phyloP scores from a whole-genome alignment of 2,888 invertebrate genomes.

The Smittia sp. region DNA sequence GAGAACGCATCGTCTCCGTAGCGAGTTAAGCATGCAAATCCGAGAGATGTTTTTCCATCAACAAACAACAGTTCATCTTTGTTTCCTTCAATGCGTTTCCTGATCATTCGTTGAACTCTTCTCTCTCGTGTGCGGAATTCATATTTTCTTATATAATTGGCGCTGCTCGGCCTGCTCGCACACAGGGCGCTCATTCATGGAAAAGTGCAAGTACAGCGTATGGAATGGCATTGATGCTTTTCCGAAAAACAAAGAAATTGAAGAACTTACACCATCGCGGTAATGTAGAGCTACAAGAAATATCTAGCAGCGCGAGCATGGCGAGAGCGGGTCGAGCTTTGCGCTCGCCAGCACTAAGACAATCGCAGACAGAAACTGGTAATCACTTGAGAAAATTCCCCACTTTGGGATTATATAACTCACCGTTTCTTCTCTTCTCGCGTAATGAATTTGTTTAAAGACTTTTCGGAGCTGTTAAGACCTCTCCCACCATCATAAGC shows the following conservation, averaged over 20 bases:
- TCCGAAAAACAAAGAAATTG: not conserved
- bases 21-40: too few species aligned
- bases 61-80: too few species aligned
- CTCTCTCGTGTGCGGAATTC: not conserved
- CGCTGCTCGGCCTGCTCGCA: not conserved
- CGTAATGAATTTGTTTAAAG: slow-evolving; percentile 24
- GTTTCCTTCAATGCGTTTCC: slow-evolving; percentile 2
- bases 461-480: not conserved
- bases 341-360: slow-evolving; percentile 8
- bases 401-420: slow-evolving; percentile 39
- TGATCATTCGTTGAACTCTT: slow-evolving; percentile 20
- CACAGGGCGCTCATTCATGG: not conserved
- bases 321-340: not conserved
- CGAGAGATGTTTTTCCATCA: too few species aligned
- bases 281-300: not conserved
- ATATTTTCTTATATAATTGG: not conserved
- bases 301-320: not conserved
- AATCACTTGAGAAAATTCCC: slow-evolving; percentile 39
- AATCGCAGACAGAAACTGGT: slow-evolving; percentile 8
- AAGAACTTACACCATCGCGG: not conserved
- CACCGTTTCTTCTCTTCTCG: not conserved
- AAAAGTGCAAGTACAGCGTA: not conserved
- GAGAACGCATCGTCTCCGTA: too few species aligned
- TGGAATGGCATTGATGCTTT: not conserved
- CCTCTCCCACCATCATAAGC: slow-evolving; percentile 6